Conservation (phyloP, 2,113 vertebrate genomes). For the Pteropus alecto region DNA sequence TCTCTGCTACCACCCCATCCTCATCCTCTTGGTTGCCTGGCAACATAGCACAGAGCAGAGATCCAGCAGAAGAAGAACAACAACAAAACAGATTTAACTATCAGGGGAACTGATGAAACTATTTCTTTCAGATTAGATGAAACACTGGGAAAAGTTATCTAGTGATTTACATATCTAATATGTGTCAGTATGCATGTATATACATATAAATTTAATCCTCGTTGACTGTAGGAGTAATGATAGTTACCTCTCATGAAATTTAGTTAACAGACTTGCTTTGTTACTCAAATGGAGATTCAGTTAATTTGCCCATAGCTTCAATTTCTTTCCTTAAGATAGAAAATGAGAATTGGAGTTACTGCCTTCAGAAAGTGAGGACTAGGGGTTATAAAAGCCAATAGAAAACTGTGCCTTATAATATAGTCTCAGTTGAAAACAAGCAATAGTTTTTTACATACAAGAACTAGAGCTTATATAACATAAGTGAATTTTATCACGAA, state of each 20-base stretch:
- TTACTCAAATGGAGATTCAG: neutral
- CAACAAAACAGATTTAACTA: neutral
- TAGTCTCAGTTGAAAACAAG: neutral
- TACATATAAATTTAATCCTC: neutral
- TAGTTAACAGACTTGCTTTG: neutral
- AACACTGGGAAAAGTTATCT: neutral
- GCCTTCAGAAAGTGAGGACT: neutral
- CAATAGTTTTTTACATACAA: neutral
- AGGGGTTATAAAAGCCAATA: neutral
- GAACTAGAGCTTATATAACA: neutral
- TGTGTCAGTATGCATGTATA: neutral
- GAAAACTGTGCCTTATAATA: neutral
- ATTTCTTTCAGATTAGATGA: neutral
- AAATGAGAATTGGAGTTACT: neutral
- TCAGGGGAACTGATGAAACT: neutral
- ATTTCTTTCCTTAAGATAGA: neutral
- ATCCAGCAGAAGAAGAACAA: neutral
- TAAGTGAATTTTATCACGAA: neutral
- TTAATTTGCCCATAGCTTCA: neutral
- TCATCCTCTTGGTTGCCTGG: slow-evolving; percentile 48
- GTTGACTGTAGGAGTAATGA: neutral
- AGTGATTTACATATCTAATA: neutral
- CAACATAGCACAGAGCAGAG: slow-evolving; percentile 26
- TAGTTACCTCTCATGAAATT: neutral
- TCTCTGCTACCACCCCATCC: neutral